phyloP scores from a whole-genome alignment of 2,797 vertebrate genomes.

The Florisuga fusca region DNA sequence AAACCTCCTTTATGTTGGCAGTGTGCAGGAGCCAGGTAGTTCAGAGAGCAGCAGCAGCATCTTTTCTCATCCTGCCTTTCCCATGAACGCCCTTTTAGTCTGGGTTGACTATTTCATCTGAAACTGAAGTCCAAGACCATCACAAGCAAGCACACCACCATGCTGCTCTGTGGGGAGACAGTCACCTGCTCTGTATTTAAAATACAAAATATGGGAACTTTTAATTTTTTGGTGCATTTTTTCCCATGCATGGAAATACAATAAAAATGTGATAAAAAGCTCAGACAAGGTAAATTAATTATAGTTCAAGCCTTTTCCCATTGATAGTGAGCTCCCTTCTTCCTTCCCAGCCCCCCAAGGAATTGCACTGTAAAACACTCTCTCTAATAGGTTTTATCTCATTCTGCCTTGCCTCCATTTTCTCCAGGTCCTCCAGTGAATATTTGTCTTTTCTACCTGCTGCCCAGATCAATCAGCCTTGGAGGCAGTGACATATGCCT shows the following conservation, averaged over 20 bases:
- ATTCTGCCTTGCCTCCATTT: slow-evolving; percentile 42
- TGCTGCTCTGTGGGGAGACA: not conserved
- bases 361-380: slow-evolving; percentile 31
- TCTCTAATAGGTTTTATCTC: slow-evolving; percentile 52
- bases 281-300: slow-evolving; percentile 61
- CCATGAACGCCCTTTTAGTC: not conserved
- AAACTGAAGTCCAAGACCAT: not conserved
- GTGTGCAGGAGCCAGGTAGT: not conserved
- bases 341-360: not conserved
- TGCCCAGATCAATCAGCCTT: slow-evolving; percentile 56
- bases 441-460: slow-evolving; percentile 73
- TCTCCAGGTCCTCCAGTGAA: slow-evolving; percentile 16
- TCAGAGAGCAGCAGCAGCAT: not conserved
- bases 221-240: not conserved
- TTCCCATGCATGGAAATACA: not conserved
- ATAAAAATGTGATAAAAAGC: slow-evolving; percentile 32
- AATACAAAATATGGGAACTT: not conserved
- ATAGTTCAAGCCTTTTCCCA: slow-evolving; percentile 23
- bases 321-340: slow-evolving; percentile 56
- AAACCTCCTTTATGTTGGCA: not conserved
- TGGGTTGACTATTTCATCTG: not conserved
- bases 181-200: not conserved
- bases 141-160: not conserved
- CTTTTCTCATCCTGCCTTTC: not conserved
- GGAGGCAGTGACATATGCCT: slow-evolving; percentile 65